Base-by-base conservation (phyloP, 2,797 vertebrate species). In the Agapornis canus region DNA sequence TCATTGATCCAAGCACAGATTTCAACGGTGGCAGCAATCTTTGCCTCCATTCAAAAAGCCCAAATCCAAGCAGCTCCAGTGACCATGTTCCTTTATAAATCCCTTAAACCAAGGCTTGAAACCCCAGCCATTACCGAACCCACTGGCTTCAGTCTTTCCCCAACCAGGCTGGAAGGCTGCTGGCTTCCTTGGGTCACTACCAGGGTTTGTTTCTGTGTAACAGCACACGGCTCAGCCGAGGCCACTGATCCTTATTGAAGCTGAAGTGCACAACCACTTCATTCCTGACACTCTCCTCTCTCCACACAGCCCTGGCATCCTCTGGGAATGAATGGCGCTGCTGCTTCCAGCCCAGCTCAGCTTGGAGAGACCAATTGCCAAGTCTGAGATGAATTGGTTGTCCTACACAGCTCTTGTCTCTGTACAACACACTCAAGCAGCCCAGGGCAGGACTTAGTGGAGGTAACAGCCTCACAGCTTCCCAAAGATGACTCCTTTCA, bases 141-240 rank as follows among this genome's bases (percentile, higher is more conserved):
- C 45, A 4, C 2, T 2, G 40, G 40, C 69, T 78, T 48, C 6
- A 65, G 48, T 3, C 47, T 61, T 63, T 52, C 40, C 9, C 57
- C 63, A 81, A 2, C 3, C 77, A 35, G 65, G 4, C 25, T 56
- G 52, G 77, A 37, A 78, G 29, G 81, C 51, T 47, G 72, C 5
- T 39, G 64, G 3, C 51, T 13, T 15, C 11, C 35, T 6, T 6
- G 32, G 73, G 82, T 12, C 79, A 6, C 37, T 5, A 35, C 8
- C 63, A 21, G 86, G n/a, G 72, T 31, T 54, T 7, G 1, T 31
- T 13, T 15, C 72, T 9, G 66, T 12, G 48, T 7, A 3, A 2
- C 4, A 10, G 45, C 91, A 26, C 52, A 2, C 0, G 3, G 9
- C 21, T 11, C 63, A 20, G 2, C 0, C 37, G 2, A 5, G 39